These are phyloP conservation scores for Macrophya annulata DNA, from an alignment of 2,888 invertebrate species.

Conservation along the genomic window DNA sequence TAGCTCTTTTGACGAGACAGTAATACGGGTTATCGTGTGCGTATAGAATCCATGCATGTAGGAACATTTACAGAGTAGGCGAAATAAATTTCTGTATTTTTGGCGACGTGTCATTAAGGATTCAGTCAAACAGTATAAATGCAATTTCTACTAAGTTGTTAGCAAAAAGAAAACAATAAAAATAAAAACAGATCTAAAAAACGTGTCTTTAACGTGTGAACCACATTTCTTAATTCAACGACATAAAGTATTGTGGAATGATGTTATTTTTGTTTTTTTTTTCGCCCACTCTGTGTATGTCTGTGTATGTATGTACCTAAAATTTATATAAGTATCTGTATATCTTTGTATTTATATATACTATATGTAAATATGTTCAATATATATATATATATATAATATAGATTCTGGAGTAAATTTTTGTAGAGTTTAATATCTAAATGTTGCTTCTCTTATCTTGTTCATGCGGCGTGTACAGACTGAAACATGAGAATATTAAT, in stretches of 20 bases:
- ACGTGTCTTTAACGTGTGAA: too few species aligned
- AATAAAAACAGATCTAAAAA: neutral
- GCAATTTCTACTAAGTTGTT: constrained; percentile 12
- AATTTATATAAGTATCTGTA: constrained; percentile 31
- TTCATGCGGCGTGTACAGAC: constrained; percentile 77
- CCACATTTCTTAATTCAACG: neutral
- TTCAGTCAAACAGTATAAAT: constrained; percentile 33
- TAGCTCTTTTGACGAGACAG: constrained; percentile 19
- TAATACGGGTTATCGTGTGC: constrained; percentile 39
- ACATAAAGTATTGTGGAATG: neutral
- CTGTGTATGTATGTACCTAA: neutral
- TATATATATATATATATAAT: constrained; percentile 30
- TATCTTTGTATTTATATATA: constrained; percentile 27
- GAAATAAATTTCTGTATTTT: neutral
- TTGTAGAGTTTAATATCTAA: constrained; percentile 15
- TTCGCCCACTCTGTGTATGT: neutral
- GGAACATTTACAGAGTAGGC: neutral
- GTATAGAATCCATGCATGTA: neutral
- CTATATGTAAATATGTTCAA: constrained; percentile 31
- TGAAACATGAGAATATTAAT: constrained; percentile 67
- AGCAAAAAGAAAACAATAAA: neutral
- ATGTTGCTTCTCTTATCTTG: constrained; percentile 37
- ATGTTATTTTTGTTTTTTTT: neutral
- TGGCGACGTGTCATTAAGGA: neutral
- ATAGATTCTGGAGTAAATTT: constrained; percentile 33